Conservation (phyloP, 2,797 vertebrate genomes). For the Enteromius anoplus region DNA sequence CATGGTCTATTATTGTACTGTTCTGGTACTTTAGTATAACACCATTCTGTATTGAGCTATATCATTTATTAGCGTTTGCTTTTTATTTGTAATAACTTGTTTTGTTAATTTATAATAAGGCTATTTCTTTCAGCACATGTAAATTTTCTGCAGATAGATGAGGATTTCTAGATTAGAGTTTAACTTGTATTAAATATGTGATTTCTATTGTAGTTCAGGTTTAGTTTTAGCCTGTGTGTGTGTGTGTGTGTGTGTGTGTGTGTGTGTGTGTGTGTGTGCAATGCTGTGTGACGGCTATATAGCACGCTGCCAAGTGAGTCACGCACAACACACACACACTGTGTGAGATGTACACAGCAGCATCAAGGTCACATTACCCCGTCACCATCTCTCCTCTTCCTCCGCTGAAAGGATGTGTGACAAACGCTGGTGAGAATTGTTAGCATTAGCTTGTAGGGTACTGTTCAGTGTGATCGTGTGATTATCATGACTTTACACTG, state of each 20-base stretch:
- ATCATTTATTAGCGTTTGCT: neutral
- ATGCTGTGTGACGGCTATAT: slow-evolving; percentile 53
- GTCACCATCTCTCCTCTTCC: neutral
- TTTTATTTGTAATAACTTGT: neutral
- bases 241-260: slow-evolving; percentile 14
- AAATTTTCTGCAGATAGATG: neutral
- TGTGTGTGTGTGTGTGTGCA: slow-evolving; percentile 30
- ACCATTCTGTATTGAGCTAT: neutral
- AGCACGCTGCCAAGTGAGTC: slow-evolving; percentile 66
- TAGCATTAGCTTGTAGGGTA: neutral
- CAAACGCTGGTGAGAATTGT: neutral
- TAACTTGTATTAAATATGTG: neutral
- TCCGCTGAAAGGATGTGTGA: neutral
- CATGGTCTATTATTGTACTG: neutral
- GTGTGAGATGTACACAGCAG: slow-evolving; percentile 50
- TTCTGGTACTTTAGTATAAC: neutral
- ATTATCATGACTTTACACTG: neutral
- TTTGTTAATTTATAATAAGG: neutral
- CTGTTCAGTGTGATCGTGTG: neutral
- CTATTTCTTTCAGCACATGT: neutral
- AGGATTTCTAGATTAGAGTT: neutral
- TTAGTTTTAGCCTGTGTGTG: slow-evolving; percentile 36
- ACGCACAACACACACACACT: slow-evolving; percentile 54
- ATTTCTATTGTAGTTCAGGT: slow-evolving; percentile 6
- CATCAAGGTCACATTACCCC: neutral